Conservation (phyloP, 92 coral and sea anemone species). For the Desmophyllum pertusum region DNA sequence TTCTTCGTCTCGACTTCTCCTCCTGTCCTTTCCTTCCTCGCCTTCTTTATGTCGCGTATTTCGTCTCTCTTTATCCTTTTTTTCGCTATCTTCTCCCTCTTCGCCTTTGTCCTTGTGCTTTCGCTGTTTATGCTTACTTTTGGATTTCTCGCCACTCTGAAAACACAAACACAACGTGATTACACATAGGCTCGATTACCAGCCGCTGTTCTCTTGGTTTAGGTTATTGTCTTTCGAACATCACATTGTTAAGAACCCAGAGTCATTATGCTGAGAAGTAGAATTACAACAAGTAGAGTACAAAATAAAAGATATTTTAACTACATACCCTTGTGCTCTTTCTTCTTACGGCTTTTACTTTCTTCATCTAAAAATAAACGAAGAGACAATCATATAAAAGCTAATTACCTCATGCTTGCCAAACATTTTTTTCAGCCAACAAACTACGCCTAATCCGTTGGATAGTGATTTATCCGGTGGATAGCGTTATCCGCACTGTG, state of each 20-base stretch:
- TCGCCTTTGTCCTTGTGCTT: constrained; percentile 70
- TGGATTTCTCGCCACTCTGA: constrained; percentile 71
- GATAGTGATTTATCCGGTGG: too few relatives aligned
- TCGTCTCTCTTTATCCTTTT: constrained; percentile 63
- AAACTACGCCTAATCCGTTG: too few relatives aligned
- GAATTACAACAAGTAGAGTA: neutral
- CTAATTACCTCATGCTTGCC: neutral
- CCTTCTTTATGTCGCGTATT: constrained; percentile 74
- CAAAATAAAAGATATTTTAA: neutral
- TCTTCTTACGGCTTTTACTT: constrained; percentile 60
- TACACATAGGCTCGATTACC: neutral
- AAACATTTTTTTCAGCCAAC: too few relatives aligned
- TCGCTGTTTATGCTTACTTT: constrained; percentile 74
- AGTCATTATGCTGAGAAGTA: neutral
- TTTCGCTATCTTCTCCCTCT: constrained; percentile 62
- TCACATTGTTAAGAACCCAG: too few relatives aligned
- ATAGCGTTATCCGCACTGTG: too few relatives aligned
- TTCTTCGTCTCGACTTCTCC: constrained; percentile 76
- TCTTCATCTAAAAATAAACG: constrained; percentile 37
- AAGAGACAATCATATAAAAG: neutral
- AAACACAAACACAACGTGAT: neutral
- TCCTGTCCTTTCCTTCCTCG: constrained; percentile 66
- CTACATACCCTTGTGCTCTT: constrained; percentile 61
- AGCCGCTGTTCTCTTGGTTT: neutral
- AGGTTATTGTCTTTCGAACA: too few relatives aligned